Evolutionary conservation across 1,140 invertebrate genomes (phyloP), one percentile per base, ranked within the genome.

Genomic region (Nasonia giraulti): DNA sequence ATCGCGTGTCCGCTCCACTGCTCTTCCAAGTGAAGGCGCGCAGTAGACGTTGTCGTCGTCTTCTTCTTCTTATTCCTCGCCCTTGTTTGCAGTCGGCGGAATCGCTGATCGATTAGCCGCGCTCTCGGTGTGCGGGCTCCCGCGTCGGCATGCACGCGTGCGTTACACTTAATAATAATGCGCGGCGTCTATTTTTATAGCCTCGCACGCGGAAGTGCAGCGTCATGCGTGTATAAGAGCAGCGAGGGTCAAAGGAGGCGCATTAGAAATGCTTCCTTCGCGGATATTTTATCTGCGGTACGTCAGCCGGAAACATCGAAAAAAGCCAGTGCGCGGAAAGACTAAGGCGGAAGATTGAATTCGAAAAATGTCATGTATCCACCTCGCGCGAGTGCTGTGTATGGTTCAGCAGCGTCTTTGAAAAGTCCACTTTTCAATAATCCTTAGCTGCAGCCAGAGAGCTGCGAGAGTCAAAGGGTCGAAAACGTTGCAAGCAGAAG

Each of bases 1-100:
- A 92, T 92, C 91, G 89, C 88, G 87, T 91, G 87, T 90, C 87
- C 90, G 90, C 91, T 92, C 89, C 89, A 89, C 88, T 92, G 91
- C 88, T 88, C 89, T 90, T 90, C 87, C 89, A 87, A 89, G 88
- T 90, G 88, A 91, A 89, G 89, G 87, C 89, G 87, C 86, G 40
- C 69, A 17, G 80, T 44, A 66, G 31, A 31, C 62, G 69, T 31
- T 31, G 27, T 75, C 47, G 76, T 81, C 73, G 73, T 81, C 75
- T 31, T 55, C 66, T 40, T 40, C 40, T 75, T 84, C 66, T 55
- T 80, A 44, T 17, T 75, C 44, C 2, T 71, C 76, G 74, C 80
- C 85, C 86, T 87, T 89, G 88, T 89, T 89, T 87, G 87, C 87
- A 89, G 73, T 86, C 82, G 80, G 71, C 81, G 77, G 85, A 74